phyloP scores from a whole-genome alignment of 2,888 invertebrate genomes.

The Chrysopilus asiliformis region DNA sequence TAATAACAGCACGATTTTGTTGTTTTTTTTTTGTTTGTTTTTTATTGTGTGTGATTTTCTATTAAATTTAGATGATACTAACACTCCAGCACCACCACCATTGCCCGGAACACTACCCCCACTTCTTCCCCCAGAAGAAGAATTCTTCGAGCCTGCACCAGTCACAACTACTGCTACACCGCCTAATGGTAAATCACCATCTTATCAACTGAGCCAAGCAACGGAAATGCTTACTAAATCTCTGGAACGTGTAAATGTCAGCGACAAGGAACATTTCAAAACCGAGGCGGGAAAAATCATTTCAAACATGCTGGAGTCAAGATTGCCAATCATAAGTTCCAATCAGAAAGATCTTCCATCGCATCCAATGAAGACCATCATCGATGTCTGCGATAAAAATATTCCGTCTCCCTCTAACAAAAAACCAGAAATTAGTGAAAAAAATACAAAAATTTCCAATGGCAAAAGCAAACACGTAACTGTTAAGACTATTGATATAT shows the following conservation, averaged over 20 bases:
- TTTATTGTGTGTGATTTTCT: conserved; percentile 1
- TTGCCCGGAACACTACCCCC: conserved; percentile 3
- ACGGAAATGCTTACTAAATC: conserved; percentile 32
- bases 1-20: neutral
- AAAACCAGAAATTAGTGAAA: neutral
- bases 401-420: neutral
- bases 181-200: neutral
- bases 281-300: conserved; percentile 33
- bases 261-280: conserved; percentile 29
- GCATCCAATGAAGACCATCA: conserved; percentile 31
- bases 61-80: conserved; percentile 6
- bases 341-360: conserved; percentile 9
- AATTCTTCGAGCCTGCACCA: neutral
- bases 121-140: neutral
- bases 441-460: neutral
- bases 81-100: conserved; percentile 5
- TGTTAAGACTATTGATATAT: conserved; percentile 3
- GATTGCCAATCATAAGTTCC: conserved; percentile 10
- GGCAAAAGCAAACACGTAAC: conserved; percentile 2
- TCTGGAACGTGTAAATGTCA: conserved; percentile 27
- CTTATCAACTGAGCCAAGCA: conserved; percentile 11
- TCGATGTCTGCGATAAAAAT: conserved; percentile 28
- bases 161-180: neutral
- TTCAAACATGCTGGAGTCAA: conserved; percentile 33
- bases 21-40: conserved; percentile 3